phyloP scores from a whole-genome alignment of 2,113 vertebrate genomes.

The Atherinomorus stipes region DNA sequence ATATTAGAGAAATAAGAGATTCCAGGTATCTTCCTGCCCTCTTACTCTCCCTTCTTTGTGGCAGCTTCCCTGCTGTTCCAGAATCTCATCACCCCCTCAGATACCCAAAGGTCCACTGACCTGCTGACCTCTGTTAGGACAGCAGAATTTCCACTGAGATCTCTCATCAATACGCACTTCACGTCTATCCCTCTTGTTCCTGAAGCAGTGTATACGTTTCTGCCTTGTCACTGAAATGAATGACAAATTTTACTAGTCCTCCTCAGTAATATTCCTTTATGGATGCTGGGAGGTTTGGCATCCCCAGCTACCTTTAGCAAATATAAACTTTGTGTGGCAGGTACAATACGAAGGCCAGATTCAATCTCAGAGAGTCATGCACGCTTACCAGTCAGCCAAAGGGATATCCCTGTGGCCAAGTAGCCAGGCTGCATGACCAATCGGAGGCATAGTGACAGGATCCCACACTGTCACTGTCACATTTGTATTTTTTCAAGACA shows the following conservation, averaged over 20 bases:
- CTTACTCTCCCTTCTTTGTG: too few species aligned
- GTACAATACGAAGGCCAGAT: too few species aligned
- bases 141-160: slow-evolving; percentile 17
- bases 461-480: too few species aligned
- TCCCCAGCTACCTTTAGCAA: neutral
- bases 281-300: neutral
- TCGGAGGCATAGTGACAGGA: too few species aligned
- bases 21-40: too few species aligned
- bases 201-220: slow-evolving; percentile 11
- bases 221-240: slow-evolving; percentile 18
- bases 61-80: too few species aligned
- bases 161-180: slow-evolving; percentile 33
- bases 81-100: too few species aligned
- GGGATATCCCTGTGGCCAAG: too few species aligned
- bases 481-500: neutral
- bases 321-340: slow-evolving; percentile 14
- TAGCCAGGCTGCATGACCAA: too few species aligned
- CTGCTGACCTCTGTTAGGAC: slow-evolving; percentile 2
- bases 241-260: slow-evolving; percentile 9
- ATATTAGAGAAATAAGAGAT: too few species aligned
- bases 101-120: slow-evolving; percentile 1
- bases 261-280: neutral
- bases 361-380: too few species aligned
- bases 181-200: slow-evolving; percentile 20
- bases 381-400: too few species aligned